Evolutionary conservation across 2,888 invertebrate species (phyloP).

Genomic region (Cephus pygmeus): DNA sequence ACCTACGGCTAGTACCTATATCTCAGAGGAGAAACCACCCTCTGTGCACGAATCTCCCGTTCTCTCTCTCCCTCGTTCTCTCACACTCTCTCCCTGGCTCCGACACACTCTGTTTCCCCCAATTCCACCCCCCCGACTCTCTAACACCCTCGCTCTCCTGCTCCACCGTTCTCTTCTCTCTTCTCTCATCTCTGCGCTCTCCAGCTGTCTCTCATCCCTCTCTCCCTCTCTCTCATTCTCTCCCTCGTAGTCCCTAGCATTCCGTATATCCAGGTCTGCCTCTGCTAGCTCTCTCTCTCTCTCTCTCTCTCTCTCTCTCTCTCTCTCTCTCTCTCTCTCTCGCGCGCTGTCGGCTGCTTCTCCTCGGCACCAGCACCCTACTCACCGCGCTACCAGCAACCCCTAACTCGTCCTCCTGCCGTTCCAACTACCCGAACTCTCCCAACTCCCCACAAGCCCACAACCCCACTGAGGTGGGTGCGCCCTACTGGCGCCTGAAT

Average conservation of each 20-base stretch:
- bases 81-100: constrained; percentile 41
- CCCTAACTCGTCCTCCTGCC: constrained; percentile 29
- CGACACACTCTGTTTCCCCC: constrained; percentile 61
- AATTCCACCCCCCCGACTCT: constrained; percentile 37
- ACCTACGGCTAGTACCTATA: constrained; percentile 57
- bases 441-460: constrained; percentile 26
- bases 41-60: constrained; percentile 56
- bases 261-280: constrained; percentile 38
- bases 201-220: constrained; percentile 23
- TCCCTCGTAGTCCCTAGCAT: not conserved
- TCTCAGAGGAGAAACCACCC: constrained; percentile 61
- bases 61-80: constrained; percentile 20
- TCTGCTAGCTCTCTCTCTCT: constrained; percentile 33
- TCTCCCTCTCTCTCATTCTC: constrained; percentile 7
- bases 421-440: constrained; percentile 23
- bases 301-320: constrained; percentile 30
- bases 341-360: constrained; percentile 26
- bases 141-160: constrained; percentile 26
- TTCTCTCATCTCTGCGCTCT: constrained; percentile 18
- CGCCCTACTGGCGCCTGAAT: constrained; percentile 67
- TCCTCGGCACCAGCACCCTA: constrained; percentile 24
- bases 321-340: constrained; percentile 29
- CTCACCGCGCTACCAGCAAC: constrained; percentile 24
- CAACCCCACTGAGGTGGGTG: constrained; percentile 61
- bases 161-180: constrained; percentile 21